These are phyloP conservation scores for Anarhynchus alexandrinus DNA, from an alignment of 2,113 vertebrate species.

Conservation along the genomic window DNA sequence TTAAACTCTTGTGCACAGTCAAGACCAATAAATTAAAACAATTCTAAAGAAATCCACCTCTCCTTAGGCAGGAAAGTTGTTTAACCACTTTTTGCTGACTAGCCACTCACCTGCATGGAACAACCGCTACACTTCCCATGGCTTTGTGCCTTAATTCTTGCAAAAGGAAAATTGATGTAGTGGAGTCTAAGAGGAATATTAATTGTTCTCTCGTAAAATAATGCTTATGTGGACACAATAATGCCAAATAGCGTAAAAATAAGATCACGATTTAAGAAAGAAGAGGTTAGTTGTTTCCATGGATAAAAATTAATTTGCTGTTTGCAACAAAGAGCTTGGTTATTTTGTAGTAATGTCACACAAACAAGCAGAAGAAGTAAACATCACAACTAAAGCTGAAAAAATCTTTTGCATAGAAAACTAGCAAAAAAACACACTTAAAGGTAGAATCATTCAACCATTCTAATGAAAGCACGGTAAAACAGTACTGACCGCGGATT, in stretches of 20 bases:
- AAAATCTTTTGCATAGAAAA: not conserved
- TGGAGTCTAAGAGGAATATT: not conserved
- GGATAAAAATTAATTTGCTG: constrained; percentile 12
- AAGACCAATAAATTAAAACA: not conserved
- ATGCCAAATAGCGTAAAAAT: not conserved
- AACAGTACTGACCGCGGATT: not conserved
- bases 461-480: not conserved
- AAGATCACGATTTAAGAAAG: not conserved
- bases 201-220: constrained; percentile 19
- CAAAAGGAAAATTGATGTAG: not conserved
- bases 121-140: not conserved
- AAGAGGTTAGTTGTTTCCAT: constrained; percentile 4
- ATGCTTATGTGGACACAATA: not conserved
- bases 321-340: not conserved
- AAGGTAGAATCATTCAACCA: not conserved
- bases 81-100: constrained; percentile 8
- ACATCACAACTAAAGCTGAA: not conserved
- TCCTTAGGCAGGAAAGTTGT: not conserved
- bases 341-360: constrained; percentile 2
- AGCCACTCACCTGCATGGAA: not conserved
- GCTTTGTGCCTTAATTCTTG: not conserved
- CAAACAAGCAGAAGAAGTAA: constrained; percentile 33
- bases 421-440: not conserved
- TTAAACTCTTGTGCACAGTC: not conserved
- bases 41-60: not conserved